A percentile compares a stretch with the other conserved stretches of the same genome.
These are phyloP conservation scores for Acrossocheilus fasciatus DNA, from an alignment of 2,797 vertebrate species.

Conservation along the genomic window DNA sequence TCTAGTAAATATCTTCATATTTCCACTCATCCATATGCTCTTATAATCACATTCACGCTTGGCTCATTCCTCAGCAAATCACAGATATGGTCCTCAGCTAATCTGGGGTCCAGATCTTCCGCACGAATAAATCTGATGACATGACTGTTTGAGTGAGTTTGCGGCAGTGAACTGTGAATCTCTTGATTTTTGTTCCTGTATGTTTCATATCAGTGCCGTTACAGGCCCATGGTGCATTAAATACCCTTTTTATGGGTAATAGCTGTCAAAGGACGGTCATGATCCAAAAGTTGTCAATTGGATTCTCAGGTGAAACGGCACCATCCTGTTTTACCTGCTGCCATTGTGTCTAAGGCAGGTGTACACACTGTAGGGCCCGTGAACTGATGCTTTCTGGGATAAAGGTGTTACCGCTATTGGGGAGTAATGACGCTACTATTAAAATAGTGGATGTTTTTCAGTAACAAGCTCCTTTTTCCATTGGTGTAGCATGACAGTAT, in stretches of 20 bases:
- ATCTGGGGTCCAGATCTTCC: conserved; percentile 33
- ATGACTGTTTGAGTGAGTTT: conserved; percentile 10
- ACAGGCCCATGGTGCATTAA: conserved; percentile 5
- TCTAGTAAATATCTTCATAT: conserved; percentile 1
- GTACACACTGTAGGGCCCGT: neutral
- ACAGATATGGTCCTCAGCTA: conserved; percentile 8
- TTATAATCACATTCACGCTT: conserved; percentile 32
- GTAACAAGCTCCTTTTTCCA: neutral
- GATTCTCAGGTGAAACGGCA: neutral
- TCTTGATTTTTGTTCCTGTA: conserved; percentile 16
- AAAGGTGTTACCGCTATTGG: neutral
- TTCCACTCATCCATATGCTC: conserved; percentile 13
- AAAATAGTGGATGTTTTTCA: neutral
- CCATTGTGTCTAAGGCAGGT: conserved; percentile 16
- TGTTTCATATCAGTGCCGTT: neutral
- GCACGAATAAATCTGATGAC: conserved; percentile 1
- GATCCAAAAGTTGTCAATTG: neutral
- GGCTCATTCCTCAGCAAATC: conserved; percentile 18
- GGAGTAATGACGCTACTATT: neutral
- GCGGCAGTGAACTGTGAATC: conserved; percentile 26
- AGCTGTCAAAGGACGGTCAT: neutral
- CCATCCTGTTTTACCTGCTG: conserved; percentile 19
- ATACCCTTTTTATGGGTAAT: conserved; percentile 29
- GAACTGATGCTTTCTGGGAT: conserved; percentile 18
- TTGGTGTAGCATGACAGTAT: neutral